A percentile compares a stretch with the other conserved stretches of the same genome.
Evolutionary conservation across 2,888 invertebrate species (phyloP).

Genomic region (Drosophila paranaensis): DNA sequence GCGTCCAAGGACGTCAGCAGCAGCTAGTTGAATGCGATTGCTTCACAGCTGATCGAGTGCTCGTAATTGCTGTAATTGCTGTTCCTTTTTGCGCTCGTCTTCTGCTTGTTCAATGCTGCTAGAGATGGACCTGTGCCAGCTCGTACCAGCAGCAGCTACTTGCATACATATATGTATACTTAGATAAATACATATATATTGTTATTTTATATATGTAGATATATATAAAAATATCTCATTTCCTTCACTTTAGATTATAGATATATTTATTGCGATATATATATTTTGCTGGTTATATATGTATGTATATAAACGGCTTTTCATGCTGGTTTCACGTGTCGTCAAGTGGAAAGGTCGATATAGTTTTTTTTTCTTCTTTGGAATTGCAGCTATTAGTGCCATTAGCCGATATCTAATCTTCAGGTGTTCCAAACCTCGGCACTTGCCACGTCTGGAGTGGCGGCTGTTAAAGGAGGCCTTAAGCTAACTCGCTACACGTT

Average conservation of each 20-base stretch:
- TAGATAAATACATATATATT: background rate
- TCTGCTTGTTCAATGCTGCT: slow-evolving; percentile 1
- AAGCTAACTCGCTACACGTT: slow-evolving; percentile 3
- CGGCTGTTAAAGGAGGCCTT: background rate
- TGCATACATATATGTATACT: background rate
- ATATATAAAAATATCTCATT: background rate
- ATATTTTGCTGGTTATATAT: background rate
- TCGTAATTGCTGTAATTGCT: slow-evolving; percentile 30
- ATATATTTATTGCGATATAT: background rate
- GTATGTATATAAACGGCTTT: background rate
- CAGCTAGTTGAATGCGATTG: slow-evolving; percentile 11
- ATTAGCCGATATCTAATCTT: slow-evolving; percentile 42
- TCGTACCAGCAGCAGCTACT: background rate
- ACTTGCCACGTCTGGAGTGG: slow-evolving; percentile 10
- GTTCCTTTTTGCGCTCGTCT: slow-evolving; percentile 25
- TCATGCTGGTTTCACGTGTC: slow-evolving; percentile 15
- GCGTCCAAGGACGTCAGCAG: slow-evolving; percentile 41
- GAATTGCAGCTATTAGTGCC: slow-evolving; percentile 23
- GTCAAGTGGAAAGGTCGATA: slow-evolving; percentile 35
- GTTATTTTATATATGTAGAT: too few relatives aligned
- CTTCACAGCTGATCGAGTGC: slow-evolving; percentile 42
- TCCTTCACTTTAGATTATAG: background rate
- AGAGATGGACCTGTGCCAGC: background rate
- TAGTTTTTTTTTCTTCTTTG: slow-evolving; percentile 1
- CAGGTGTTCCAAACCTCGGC: slow-evolving; percentile 10